A percentile compares a stretch with the other conserved stretches of the same genome.
These are phyloP conservation scores for Machimus atricapillus DNA, from an alignment of 2,888 invertebrate genomes.

Conservation along the genomic window DNA sequence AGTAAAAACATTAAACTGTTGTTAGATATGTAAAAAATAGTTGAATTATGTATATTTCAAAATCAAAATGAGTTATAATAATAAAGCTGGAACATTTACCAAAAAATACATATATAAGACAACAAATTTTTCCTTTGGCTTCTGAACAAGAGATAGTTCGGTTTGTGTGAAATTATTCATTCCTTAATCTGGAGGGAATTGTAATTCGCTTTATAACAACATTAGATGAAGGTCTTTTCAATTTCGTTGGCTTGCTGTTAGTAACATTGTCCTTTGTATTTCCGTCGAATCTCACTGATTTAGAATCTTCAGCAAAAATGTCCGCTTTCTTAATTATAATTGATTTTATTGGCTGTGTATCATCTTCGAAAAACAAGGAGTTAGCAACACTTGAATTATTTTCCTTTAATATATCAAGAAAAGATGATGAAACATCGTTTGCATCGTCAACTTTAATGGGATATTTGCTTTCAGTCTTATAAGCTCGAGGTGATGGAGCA, in stretches of 20 bases:
- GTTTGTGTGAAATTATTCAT: background rate
- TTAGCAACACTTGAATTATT: background rate
- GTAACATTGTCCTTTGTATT: background rate
- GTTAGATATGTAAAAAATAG: too few relatives aligned
- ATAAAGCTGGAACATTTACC: background rate
- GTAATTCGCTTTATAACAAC: slow-evolving; percentile 55
- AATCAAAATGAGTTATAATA: background rate
- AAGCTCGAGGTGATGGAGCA: background rate
- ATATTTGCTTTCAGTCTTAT: background rate
- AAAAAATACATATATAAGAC: background rate
- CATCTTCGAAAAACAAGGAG: background rate
- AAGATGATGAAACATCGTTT: background rate
- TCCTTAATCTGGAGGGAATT: slow-evolving; percentile 49
- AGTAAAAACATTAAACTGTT: too few relatives aligned
- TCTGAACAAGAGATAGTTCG: background rate
- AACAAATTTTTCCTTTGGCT: background rate
- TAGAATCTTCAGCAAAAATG: slow-evolving; percentile 43
- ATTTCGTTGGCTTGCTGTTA: slow-evolving; percentile 34
- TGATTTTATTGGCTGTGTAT: background rate
- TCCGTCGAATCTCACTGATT: slow-evolving; percentile 54
- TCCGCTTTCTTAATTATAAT: slow-evolving; percentile 39
- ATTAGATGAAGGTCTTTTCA: slow-evolving; percentile 50
- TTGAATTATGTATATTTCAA: too few relatives aligned
- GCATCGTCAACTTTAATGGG: background rate
- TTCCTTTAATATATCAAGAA: background rate